Conservation (phyloP, 2,113 vertebrate species). For the Hippolais icterina region DNA sequence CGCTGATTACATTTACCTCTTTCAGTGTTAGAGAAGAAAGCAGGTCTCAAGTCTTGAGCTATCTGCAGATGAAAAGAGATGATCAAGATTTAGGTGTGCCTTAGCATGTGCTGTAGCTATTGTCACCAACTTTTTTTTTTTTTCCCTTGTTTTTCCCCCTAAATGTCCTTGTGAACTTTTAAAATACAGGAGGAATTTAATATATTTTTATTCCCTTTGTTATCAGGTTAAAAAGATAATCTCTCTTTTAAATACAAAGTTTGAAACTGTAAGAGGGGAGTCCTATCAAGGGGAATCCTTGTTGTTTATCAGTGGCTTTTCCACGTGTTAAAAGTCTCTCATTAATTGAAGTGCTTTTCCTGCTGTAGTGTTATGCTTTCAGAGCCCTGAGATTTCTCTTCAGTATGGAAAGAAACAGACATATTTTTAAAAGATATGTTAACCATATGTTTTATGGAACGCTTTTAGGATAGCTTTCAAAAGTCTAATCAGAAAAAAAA, state of each 20-base stretch:
- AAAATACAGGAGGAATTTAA: background rate
- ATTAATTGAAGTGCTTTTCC: background rate
- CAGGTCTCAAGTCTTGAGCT: background rate
- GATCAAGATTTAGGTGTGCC: background rate
- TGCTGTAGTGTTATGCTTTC: constrained; percentile 84
- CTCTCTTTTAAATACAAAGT: background rate
- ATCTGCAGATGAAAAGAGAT: background rate
- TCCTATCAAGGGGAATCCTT: background rate
- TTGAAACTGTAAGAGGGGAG: background rate
- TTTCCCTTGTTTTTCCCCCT: background rate
- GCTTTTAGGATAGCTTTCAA: background rate
- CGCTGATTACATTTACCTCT: background rate
- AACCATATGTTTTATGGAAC: background rate
- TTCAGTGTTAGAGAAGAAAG: background rate
- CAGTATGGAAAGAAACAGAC: constrained; percentile 88
- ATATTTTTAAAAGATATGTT: constrained; percentile 87
- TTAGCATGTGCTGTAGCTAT: background rate
- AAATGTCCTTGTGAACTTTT: background rate
- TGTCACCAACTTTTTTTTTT: background rate
- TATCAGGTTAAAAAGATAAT: background rate
- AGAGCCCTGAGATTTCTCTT: constrained; percentile 90
- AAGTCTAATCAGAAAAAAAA: background rate
- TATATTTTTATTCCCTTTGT: background rate
- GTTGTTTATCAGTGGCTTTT: background rate
- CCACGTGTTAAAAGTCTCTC: background rate